phyloP scores from a whole-genome alignment of 2,113 vertebrate genomes.

The Dicrurus megarhynchus region DNA sequence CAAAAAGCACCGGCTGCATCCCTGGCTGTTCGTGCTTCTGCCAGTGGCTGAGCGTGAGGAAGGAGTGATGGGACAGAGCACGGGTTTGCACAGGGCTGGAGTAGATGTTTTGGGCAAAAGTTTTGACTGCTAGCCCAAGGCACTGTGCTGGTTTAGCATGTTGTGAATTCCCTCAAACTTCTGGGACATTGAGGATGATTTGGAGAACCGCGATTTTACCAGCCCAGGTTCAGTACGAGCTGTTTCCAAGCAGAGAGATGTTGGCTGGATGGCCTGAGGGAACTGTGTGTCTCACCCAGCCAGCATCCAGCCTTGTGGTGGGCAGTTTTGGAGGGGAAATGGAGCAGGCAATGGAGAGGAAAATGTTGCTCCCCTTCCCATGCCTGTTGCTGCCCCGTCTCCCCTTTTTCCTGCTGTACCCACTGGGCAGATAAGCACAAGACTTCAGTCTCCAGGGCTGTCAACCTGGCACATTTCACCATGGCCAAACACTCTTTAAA shows the following conservation, averaged over 20 bases:
- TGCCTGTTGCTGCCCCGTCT: neutral
- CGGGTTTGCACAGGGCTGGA: neutral
- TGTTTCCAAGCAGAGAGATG: neutral
- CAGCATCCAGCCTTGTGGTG: neutral
- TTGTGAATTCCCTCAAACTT: neutral
- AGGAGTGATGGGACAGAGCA: neutral
- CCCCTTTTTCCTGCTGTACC: neutral
- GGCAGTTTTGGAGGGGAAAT: neutral
- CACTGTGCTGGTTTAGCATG: neutral
- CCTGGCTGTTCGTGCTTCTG: neutral
- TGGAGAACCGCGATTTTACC: neutral
- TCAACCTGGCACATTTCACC: neutral
- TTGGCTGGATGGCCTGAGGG: neutral
- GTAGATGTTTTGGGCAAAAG: neutral
- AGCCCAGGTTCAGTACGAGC: neutral
- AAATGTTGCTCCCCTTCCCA: neutral
- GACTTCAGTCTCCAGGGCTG: neutral
- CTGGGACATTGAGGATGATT: neutral
- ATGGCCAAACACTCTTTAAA: neutral
- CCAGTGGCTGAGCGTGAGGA: fast-evolving
- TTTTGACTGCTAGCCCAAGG: neutral
- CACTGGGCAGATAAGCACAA: neutral
- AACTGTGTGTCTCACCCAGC: fast-evolving
- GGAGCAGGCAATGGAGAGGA: neutral
- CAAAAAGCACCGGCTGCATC: neutral